Base-by-base conservation (phyloP, 2,113 vertebrate species). In the Corythaeola cristata region DNA sequence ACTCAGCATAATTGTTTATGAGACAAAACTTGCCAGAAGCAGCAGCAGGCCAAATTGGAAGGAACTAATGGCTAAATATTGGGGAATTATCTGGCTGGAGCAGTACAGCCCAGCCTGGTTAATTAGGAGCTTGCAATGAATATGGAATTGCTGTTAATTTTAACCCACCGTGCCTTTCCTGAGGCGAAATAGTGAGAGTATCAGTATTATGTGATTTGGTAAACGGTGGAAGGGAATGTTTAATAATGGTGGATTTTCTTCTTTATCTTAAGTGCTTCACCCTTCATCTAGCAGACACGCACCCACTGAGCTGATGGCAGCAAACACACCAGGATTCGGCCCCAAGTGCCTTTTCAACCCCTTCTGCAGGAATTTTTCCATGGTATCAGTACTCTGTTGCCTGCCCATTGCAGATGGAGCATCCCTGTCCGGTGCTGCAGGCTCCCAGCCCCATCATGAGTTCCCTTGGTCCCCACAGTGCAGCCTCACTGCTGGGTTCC, bases 81-180 rank as follows among this genome's bases (percentile, higher is more conserved):
- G 96, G 83, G 79, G 92, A 96, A 96, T 95, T 96, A 88, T 84
- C 85, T 93, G 95, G 82, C 90, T 90, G 88, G 24, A 95, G 93
- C 82, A 90, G 90, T 56, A 59, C 0, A 2, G 76, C 79, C 92
- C 88, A 89, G 68, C 79, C 92, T 75, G 92, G 37, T 84, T 96
- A 88, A 95, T 96, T 96, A 97, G 92, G 79, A 95, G 76, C 68
- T 88, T 84, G 83, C 95, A 64, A 60, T 89, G 96, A 86, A 75
- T 71, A 47, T 47, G 28, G 68, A 80, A 88, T 81, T 17, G 9
- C 50, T 88, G 88, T 96, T 96, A 94, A 94, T 96, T 91, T 94
- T 63, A 90, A 94, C 85, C 63, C 64, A 72, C 63, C n/a, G 0
- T 80, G 67, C 47, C 49, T 95, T 86, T 95, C 92, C 95, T 8